Base-by-base conservation (phyloP, 92 coral and sea anemone genomes). In the Porites rus region DNA sequence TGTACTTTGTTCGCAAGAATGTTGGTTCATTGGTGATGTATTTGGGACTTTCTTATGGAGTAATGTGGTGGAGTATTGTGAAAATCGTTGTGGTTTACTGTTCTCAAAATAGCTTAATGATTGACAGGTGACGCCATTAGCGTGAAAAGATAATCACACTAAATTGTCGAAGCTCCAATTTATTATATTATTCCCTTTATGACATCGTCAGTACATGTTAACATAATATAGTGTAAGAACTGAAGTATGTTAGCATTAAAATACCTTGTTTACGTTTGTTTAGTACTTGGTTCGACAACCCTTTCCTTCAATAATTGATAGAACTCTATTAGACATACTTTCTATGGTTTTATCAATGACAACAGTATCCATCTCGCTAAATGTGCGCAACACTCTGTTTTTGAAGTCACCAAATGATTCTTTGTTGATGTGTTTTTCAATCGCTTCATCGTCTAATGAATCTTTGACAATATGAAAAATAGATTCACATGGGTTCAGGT, bases 391-490 rank as follows among this genome's bases (percentile, higher is more conserved):
- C 22, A 89, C 92, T 25, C 89, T 70, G 16, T 84, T 88, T 63
- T 43, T 60, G 78, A 89, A 89, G 20, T 75, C 59, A 6, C 83
- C 89, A 73, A 89, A 89, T 51, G 89, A 62, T 51, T 89, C 92
- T 25, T 54, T 24, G 13, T 74, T 84, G 46, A 89, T 83, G 51
- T 64, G 46, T 74, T 50, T 7, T 24, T 51, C 66, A 17, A 89
- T 63, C 8, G 92, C 89, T 65, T 65, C 70, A 12, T 65, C 24
- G 9, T 65, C 14, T 65, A 65, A 20, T 10, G 20, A 65, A 25
- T 89, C 72, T n/a, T 84, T 89, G 13, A 74, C 83, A 21, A 74
- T 10, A 70, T 88, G 92, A 64, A 88, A 88, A 67, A 89, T 72
- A 54, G 72, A 70, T 46, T 89, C 92, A 4, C 62, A 54, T 1